These are phyloP conservation scores for Tragelaphus imberbis DNA, from an alignment of 2,113 vertebrate species.

Conservation along the genomic window DNA sequence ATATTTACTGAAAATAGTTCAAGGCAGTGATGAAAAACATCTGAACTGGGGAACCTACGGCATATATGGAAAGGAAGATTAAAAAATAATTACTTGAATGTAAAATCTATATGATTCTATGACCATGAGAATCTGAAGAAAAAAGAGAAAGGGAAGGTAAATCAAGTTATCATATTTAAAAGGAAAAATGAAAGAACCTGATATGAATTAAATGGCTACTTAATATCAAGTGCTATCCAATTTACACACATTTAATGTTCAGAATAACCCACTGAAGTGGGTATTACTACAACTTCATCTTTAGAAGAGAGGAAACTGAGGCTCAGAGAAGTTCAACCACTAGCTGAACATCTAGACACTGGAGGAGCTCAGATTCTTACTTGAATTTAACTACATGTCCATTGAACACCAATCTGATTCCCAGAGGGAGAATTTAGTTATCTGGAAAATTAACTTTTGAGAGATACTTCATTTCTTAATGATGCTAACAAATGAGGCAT, in stretches of 20 bases:
- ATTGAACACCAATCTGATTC: not conserved
- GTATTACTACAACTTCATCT: not conserved
- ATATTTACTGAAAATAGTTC: not conserved
- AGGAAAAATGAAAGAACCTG: not conserved
- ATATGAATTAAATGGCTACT: not conserved
- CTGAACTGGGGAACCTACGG: not conserved
- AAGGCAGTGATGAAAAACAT: not conserved
- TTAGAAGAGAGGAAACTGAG: not conserved
- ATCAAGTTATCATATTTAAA: not conserved
- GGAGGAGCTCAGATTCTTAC: not conserved
- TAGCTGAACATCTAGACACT: not conserved
- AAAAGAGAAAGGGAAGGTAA: not conserved
- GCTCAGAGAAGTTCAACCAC: not conserved
- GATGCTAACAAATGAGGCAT: not conserved
- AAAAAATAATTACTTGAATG: not conserved
- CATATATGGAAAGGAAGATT: not conserved
- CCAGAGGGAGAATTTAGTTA: not conserved
- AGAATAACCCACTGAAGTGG: not conserved
- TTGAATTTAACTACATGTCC: not conserved
- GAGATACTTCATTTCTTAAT: not conserved
- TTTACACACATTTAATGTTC: not conserved
- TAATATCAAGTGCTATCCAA: not conserved
- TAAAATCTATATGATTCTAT: not conserved
- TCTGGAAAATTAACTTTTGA: not conserved
- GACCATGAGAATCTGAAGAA: not conserved